These are phyloP conservation scores for Byasa hedistus DNA, from an alignment of 2,888 invertebrate genomes.

Conservation along the genomic window DNA sequence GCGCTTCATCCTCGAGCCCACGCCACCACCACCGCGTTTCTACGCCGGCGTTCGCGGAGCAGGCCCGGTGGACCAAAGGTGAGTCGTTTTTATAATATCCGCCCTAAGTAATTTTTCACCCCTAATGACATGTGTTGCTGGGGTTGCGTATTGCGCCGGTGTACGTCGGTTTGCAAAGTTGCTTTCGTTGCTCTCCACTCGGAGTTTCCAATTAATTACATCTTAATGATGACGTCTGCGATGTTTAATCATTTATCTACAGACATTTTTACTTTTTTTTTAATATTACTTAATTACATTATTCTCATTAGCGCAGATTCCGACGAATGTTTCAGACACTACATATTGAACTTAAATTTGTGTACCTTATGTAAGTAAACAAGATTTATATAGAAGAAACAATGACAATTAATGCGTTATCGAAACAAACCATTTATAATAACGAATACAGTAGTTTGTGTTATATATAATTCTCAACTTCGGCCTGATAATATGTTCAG, in stretches of 20 bases:
- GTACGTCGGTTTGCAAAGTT: slow-evolving; percentile 14
- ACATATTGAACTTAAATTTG: background rate
- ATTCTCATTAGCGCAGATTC: background rate
- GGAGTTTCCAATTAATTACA: slow-evolving; percentile 14
- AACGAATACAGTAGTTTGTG: background rate
- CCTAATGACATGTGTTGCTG: slow-evolving; percentile 42
- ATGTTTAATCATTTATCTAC: slow-evolving; percentile 8
- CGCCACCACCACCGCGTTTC: slow-evolving; percentile 57
- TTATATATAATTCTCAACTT: background rate
- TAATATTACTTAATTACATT: background rate
- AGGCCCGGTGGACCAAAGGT: slow-evolving; percentile 72
- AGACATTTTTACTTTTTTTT: background rate
- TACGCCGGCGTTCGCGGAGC: slow-evolving; percentile 71
- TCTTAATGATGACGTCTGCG: slow-evolving; percentile 1
- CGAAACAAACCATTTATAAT: too few relatives aligned
- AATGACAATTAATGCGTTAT: background rate
- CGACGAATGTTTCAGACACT: background rate
- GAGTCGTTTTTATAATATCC: slow-evolving; percentile 32
- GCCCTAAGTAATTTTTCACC: slow-evolving; percentile 29
- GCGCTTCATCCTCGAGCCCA: slow-evolving; percentile 58
- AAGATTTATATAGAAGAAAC: too few relatives aligned
- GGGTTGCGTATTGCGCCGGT: slow-evolving; percentile 28
- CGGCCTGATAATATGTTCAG: too few relatives aligned
- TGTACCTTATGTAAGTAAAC: background rate
- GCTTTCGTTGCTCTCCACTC: slow-evolving; percentile 10